Percentiles rank a stretch among this genome's conserved stretches.
Conservation (phyloP, 1,140 invertebrate genomes). For the Ceratina japonica region DNA sequence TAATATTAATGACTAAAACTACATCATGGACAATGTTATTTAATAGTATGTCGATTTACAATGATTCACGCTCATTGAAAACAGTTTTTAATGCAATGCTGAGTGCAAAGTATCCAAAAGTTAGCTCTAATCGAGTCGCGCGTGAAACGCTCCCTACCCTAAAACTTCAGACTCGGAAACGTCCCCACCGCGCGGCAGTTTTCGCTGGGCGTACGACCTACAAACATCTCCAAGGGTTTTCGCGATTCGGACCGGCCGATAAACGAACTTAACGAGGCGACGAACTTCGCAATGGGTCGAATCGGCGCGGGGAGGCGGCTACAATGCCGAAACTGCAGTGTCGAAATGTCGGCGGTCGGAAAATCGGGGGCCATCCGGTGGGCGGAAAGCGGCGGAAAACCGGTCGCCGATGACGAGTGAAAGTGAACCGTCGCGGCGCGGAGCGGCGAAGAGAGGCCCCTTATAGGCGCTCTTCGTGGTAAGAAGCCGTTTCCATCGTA, state of each 20-base stretch:
- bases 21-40: too few species aligned
- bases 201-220: not conserved
- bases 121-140: too few species aligned
- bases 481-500: constrained; percentile 62
- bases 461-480: constrained; percentile 71
- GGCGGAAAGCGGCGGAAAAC: constrained; percentile 64
- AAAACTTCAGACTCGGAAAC: not conserved
- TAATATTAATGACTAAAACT: too few species aligned
- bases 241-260: not conserved
- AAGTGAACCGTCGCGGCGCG: constrained; percentile 61
- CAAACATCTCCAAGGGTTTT: not conserved
- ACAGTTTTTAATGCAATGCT: too few species aligned
- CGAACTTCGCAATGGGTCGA: not conserved
- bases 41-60: too few species aligned
- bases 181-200: too few species aligned
- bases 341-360: constrained; percentile 49
- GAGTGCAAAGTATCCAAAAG: too few species aligned
- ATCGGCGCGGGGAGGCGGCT: not conserved
- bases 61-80: too few species aligned
- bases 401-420: constrained; percentile 75
- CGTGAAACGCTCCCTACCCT: not conserved
- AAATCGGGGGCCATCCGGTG: constrained; percentile 54
- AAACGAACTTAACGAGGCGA: not conserved
- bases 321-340: constrained; percentile 4
- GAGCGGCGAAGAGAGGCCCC: constrained; percentile 27